Evolutionary conservation across 2,797 vertebrate genomes (phyloP).

Genomic region (Phoeniculus purpureus): DNA sequence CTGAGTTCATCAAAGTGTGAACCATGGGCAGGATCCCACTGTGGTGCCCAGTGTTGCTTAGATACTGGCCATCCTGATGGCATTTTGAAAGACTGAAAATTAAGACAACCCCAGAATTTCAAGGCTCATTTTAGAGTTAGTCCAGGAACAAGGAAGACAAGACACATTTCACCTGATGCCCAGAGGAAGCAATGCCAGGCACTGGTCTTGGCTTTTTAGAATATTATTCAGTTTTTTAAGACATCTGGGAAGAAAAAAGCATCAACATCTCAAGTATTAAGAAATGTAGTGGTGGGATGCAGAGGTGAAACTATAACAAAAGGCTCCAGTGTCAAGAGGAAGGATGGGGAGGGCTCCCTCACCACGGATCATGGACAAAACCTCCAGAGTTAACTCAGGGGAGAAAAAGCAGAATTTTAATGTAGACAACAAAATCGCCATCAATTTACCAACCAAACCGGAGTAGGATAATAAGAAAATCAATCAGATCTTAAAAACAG

Average conservation of each 20-base stretch:
- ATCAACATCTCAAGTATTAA: background rate
- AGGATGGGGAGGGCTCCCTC: too few species aligned
- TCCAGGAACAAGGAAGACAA: background rate
- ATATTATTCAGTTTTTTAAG: background rate
- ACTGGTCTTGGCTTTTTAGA: background rate
- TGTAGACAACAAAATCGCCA: too few species aligned
- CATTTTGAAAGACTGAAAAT: background rate
- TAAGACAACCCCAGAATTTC: background rate
- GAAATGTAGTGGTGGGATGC: background rate
- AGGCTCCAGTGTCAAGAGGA: too few species aligned
- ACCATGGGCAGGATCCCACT: background rate
- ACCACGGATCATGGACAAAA: too few species aligned
- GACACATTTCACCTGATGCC: background rate
- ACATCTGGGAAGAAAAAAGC: background rate
- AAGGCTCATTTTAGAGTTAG: background rate
- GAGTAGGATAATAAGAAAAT: too few species aligned
- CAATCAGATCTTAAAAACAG: too few species aligned
- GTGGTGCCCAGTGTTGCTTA: background rate
- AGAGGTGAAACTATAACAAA: too few species aligned
- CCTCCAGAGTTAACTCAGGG: too few species aligned
- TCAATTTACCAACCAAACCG: too few species aligned
- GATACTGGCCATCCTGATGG: background rate
- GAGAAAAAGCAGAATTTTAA: too few species aligned
- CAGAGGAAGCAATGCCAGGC: background rate
- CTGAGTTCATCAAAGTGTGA: background rate